Evolutionary conservation across 2,888 invertebrate genomes (phyloP), one percentile per base, ranked within the genome.

Genomic region (Phaonia tiefii): DNA sequence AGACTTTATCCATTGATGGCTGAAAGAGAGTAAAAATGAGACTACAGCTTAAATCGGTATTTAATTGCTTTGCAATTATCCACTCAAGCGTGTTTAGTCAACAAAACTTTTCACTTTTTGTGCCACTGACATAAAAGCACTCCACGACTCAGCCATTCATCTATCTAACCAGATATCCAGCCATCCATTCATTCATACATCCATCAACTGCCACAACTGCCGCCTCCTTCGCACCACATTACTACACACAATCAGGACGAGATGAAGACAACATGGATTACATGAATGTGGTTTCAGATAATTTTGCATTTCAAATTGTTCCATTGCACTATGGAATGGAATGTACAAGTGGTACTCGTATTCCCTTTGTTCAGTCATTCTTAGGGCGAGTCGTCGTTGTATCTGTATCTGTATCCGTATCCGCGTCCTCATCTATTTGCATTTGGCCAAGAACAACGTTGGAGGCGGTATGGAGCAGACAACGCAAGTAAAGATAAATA

Each of bases 221-320:
- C 44, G 13, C 44, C 44, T 44, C 10, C 44, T 8, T 44, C 13
- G 44, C n/a, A 44, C 11, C 10, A 13, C 51, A 20, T 10, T 7
- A 10, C 1, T 3, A 51, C 54, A 54, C 11, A 25, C 54, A 54
- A 5, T 5, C 22, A 51, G 25, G 54, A 17, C 25, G 25, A 22
- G 51, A 51, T 20, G 54, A 22, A 13, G 22, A 54, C 54, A 54
- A 54, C 10, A 54, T 2, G 10, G 22, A 54, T 54, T 54, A 54
- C 72, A 75, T 63, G 51, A 74, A 80, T 74, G 74, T 60, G 70
- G 73, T 76, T 58, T 44, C 63, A 31, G 71, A 74, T 78, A 81
- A 75, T 75, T 74, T 81, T 67, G 74, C 71, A 78, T 78, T 81
- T 78, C 46, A 67, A 75, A 69, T 72, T 72, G 56, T 75, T 67